Conservation (phyloP, 2,797 vertebrate genomes). For the Crocidura indochinensis region DNA sequence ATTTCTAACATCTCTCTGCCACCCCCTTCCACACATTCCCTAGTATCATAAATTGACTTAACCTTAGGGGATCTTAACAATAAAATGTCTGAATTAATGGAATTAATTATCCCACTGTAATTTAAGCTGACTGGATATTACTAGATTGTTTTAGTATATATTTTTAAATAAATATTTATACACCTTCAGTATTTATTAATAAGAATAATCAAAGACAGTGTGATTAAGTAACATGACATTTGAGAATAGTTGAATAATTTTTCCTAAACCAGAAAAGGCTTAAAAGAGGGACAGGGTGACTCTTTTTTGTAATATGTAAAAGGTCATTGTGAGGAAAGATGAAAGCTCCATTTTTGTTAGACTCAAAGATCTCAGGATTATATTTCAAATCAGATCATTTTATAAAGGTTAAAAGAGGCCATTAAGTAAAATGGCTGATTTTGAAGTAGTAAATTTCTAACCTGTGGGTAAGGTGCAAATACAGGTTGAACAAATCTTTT, state of each 20-base stretch:
- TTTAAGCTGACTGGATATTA: not conserved
- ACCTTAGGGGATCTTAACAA: not conserved
- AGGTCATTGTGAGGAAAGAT: not conserved
- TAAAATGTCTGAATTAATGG: not conserved
- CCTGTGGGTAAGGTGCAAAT: not conserved
- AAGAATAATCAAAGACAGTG: not conserved
- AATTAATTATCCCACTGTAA: not conserved
- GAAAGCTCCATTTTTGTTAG: conserved; percentile 6
- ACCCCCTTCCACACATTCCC: too few relatives aligned
- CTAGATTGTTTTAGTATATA: not conserved
- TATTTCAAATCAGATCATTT: not conserved
- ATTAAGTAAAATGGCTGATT: not conserved
- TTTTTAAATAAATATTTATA: not conserved
- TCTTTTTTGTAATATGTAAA: conserved; percentile 26
- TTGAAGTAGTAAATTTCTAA: not conserved
- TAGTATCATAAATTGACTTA: not conserved
- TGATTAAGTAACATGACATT: not conserved
- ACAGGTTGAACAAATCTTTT: not conserved
- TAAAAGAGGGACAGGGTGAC: not conserved
- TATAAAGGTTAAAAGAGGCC: conserved; percentile 28
- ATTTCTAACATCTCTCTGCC: too few relatives aligned
- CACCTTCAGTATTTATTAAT: conserved; percentile 23
- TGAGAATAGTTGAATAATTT: conserved; percentile 22
- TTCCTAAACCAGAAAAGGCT: not conserved
- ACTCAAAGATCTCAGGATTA: conserved; percentile 20